Evolutionary conservation across 2,888 invertebrate genomes (phyloP).

Genomic region (Andricus curvator): DNA sequence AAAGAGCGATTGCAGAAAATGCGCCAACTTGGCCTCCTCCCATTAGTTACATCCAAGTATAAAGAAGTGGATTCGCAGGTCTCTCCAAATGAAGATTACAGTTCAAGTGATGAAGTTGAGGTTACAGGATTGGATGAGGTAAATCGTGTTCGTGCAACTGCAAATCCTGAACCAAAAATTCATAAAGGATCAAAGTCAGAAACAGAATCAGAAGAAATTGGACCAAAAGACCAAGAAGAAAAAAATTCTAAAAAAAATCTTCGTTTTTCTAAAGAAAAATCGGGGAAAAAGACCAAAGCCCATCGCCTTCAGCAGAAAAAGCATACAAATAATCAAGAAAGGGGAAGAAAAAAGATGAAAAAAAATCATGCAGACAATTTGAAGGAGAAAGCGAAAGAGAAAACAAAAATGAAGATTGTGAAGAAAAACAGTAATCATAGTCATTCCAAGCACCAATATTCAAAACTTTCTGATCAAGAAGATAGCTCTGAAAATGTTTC

Average conservation of each 20-base stretch:
- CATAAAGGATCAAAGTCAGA: not conserved
- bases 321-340: not conserved
- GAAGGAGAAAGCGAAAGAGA: not conserved
- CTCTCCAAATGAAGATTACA: not conserved
- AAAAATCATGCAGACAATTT: not conserved
- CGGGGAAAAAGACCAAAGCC: not conserved
- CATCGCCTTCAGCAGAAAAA: not conserved
- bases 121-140: not conserved
- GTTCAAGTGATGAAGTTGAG: not conserved
- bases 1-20: slow-evolving; percentile 54
- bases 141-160: too few relatives aligned
- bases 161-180: not conserved
- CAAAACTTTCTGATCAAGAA: not conserved
- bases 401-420: not conserved
- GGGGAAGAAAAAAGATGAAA: not conserved
- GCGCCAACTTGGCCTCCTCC: slow-evolving; percentile 22
- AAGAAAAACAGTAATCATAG: not conserved
- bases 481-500: not conserved
- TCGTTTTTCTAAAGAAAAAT: not conserved
- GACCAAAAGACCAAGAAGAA: not conserved
- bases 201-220: not conserved
- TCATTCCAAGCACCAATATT: not conserved
- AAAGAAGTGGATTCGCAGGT: not conserved
- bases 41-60: not conserved
- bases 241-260: not conserved